These are phyloP conservation scores for Potorous gilbertii DNA, from an alignment of 2,797 vertebrate species.

Conservation along the genomic window DNA sequence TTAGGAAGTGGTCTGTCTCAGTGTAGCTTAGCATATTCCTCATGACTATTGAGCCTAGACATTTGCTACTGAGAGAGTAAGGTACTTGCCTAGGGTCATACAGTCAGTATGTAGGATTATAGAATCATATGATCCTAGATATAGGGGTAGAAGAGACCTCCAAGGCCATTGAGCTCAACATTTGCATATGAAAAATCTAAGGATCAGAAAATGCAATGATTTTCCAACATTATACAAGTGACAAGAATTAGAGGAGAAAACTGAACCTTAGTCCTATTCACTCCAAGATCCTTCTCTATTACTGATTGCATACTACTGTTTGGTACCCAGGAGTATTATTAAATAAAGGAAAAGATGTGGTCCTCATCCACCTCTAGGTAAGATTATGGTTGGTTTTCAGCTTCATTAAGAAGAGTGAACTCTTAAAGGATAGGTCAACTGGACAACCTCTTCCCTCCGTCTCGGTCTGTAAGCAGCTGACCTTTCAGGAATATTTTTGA, in stretches of 20 bases:
- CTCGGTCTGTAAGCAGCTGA: no score
- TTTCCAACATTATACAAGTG: neutral
- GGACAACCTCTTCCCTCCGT: neutral
- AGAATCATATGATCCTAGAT: no score
- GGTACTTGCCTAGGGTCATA: no score
- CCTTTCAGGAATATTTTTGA: neutral
- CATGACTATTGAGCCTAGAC: no score
- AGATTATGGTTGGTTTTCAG: neutral
- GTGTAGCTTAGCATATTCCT: no score
- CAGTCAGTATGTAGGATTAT: no score
- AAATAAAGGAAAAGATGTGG: neutral
- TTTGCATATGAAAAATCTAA: neutral
- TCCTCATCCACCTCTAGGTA: neutral
- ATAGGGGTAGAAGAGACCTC: no score
- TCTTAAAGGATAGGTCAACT: neutral
- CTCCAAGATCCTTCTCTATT: no score
- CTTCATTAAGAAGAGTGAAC: neutral
- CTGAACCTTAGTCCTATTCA: no score
- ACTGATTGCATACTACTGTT: neutral
- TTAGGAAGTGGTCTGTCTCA: no score
- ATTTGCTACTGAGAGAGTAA: no score
- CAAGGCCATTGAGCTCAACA: no score
- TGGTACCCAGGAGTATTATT: neutral
- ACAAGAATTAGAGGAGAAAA: neutral
- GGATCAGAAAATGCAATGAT: neutral